Evolutionary conservation across 2,797 vertebrate species (phyloP).

Genomic region (Sparus aurata): DNA sequence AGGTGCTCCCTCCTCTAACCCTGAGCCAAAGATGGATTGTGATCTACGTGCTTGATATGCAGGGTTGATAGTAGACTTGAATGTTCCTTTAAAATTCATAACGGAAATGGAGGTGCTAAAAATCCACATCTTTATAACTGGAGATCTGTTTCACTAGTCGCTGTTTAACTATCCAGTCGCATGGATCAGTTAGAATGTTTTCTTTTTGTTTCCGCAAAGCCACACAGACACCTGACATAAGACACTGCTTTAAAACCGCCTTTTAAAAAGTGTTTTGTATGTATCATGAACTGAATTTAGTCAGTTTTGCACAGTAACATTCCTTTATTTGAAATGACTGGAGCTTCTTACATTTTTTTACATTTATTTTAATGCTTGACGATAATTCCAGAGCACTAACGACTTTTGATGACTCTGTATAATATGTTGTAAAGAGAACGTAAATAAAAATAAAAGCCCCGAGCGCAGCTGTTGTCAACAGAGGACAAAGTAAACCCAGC

Average conservation of each 20-base stretch:
- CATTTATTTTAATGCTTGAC: constrained; percentile 78
- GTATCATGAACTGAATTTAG: constrained; percentile 71
- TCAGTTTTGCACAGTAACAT: constrained; percentile 72
- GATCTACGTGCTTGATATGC: constrained; percentile 69
- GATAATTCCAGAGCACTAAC: constrained; percentile 74
- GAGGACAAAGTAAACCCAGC: constrained; percentile 76
- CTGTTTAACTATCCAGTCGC: constrained; percentile 76
- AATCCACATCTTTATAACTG: constrained; percentile 68
- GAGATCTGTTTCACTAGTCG: constrained; percentile 70
- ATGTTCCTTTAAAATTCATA: constrained; percentile 75
- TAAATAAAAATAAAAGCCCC: constrained; percentile 79
- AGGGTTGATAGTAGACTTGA: constrained; percentile 72
- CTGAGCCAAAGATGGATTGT: constrained; percentile 69
- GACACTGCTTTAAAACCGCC: constrained; percentile 73
- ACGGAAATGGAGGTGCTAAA: constrained; percentile 72
- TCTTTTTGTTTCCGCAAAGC: constrained; percentile 69
- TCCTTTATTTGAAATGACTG: constrained; percentile 73
- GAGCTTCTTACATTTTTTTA: constrained; percentile 75
- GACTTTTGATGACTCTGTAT: constrained; percentile 74
- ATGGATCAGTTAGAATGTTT: constrained; percentile 68
- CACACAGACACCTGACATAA: constrained; percentile 81
- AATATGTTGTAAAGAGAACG: constrained; percentile 85
- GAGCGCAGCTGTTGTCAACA: constrained; percentile 72
- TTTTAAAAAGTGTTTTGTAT: constrained; percentile 72
- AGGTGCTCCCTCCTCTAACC: constrained; percentile 67